Evolutionary conservation across 2,797 vertebrate species (phyloP), one percentile per base, ranked within the genome.

Genomic region (Prionace glauca): DNA sequence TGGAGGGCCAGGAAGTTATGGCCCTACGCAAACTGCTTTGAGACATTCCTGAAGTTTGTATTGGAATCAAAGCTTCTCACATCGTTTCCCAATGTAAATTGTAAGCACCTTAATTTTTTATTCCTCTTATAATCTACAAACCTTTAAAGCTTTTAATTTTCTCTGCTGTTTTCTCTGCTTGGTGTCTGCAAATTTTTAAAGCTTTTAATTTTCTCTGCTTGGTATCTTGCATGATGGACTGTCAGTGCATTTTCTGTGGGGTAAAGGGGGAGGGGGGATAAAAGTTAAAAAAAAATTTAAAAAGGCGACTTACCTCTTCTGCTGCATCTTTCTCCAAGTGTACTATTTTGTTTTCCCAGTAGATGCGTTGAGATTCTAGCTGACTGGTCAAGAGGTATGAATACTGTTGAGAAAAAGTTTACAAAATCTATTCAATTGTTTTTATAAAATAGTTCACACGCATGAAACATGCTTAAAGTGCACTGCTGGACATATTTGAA

Each of bases 311-410:
- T 97, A 99, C 99, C 98, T 99, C 99, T 96, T 99, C 99, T 0
- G 99, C 98, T 0, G 98, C 99, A 96, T 99, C 99, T 96, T 99
- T 99, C 97, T 99, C 99, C 97, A 99, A 98, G 62, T 99, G 98
- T 77, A 98, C 98, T 0, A 99, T 99, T 97, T 99, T 99, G 96
- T 99, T 99, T 97, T 99, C 99, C 99, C 99, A 99, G 96, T 99
- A 99, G 96, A 99, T 98, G 72, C 99, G 97, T 95, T 99, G 99
- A 0, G 99, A 99, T 95, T 99, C 99, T 97, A 99, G 98, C 96
- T 99, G 99, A 96, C 99, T 99, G 0, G 99, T 99, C 96, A 99
- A 98, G 97, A 99, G 97, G 96, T 99, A 99, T 0, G 99, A 99
- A 96, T 99, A 99, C 99, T 99, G 92, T 24, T 96, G 32, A 96